Evolutionary conservation across 2,113 vertebrate species (phyloP).

Genomic region (Lamprotornis superbus): DNA sequence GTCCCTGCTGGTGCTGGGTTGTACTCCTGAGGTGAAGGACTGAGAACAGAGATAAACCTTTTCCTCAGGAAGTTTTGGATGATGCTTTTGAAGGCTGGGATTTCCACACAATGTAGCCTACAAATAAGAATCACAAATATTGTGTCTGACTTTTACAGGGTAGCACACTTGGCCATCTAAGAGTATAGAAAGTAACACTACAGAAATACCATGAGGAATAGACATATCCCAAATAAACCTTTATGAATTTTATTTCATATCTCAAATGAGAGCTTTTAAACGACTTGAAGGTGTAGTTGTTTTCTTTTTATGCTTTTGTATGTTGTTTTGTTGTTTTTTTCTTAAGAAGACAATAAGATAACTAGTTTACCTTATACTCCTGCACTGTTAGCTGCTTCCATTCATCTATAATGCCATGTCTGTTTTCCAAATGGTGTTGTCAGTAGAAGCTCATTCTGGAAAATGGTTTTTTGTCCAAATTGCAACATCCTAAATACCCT

Average conservation of each 20-base stretch:
- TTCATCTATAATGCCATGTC: background rate
- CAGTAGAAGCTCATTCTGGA: background rate
- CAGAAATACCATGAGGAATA: background rate
- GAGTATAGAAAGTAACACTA: background rate
- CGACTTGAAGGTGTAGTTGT: background rate
- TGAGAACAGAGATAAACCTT: background rate
- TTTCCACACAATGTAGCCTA: accelerated
- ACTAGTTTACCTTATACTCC: background rate
- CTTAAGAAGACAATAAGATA: background rate
- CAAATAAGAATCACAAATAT: background rate
- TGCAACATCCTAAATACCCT: background rate
- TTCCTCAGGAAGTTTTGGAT: background rate
- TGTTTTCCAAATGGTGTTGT: background rate
- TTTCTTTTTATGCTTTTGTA: background rate
- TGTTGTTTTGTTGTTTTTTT: no score
- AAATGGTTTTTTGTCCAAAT: background rate
- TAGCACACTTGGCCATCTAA: background rate
- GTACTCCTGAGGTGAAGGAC: background rate
- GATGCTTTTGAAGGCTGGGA: background rate
- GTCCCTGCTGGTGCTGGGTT: background rate
- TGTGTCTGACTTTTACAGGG: background rate
- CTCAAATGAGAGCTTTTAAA: background rate
- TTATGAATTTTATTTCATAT: background rate
- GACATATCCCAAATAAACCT: background rate
- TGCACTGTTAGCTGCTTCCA: background rate